A percentile compares a stretch with the other conserved stretches of the same genome.
These are phyloP conservation scores for Brachionus sp. DNA, from an alignment of 1,140 invertebrate species.

Conservation along the genomic window DNA sequence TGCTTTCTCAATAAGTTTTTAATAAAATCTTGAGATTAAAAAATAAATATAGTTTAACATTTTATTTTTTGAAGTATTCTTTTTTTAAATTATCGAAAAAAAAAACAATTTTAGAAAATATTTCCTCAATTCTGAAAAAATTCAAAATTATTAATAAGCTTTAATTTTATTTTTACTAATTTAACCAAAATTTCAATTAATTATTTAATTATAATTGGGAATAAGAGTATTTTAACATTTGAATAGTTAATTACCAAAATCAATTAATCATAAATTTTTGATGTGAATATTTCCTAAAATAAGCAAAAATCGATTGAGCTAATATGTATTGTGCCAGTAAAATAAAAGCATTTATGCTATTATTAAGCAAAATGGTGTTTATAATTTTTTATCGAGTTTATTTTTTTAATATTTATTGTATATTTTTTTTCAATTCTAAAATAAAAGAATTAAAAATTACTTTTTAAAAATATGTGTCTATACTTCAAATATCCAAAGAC, in stretches of 20 bases:
- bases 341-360: not conserved
- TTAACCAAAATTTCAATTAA: too few species aligned
- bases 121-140: too few species aligned
- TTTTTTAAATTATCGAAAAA: not conserved
- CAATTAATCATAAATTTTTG: not conserved
- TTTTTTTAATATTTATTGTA: not conserved
- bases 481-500: not conserved
- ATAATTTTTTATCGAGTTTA: not conserved
- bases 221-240: not conserved
- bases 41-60: not conserved
- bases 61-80: not conserved
- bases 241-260: not conserved
- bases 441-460: not conserved
- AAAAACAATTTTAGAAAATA: not conserved
- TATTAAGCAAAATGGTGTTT: not conserved
- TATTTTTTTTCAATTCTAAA: not conserved
- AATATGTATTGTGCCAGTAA: not conserved
- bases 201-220: not conserved
- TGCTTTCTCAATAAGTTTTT: slow-evolving; percentile 13
- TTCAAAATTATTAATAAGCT: too few species aligned
- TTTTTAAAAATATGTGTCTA: not conserved
- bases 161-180: too few species aligned
- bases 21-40: not conserved
- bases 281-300: not conserved
- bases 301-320: not conserved